Base-by-base conservation (phyloP, 2,888 invertebrate species). In the Camponotus fellah region DNA sequence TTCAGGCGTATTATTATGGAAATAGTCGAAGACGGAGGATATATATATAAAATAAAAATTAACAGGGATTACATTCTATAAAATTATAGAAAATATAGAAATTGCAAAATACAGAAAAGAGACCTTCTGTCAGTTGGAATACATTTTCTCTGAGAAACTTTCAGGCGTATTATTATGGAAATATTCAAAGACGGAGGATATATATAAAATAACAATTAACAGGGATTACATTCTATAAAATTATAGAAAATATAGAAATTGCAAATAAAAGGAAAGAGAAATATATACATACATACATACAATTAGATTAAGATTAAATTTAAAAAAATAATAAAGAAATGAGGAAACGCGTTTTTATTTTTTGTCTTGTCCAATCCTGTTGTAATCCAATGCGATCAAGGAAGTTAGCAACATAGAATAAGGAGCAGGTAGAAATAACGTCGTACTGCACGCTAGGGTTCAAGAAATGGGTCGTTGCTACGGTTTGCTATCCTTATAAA, bases 301-400 rank as follows among this genome's bases (percentile, higher is more conserved):
- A 9, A 26, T 17, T 40, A 40, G 14, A 21, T 53, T 37, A 72
- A 21, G 40, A 37, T 46, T 26, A 26, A 26, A 2, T 26, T 26
- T 26, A 9, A 40, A 58, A 12, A 14, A 9, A 40, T 37, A 37
- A 56, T 34, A 14, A 56, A 21, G 21, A 56, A 37, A 21, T 56
- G 40, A 17, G 49, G 6, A 56, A 71, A 12, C 12, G n/a, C 53
- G 3, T 69, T 53, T 34, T 71, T 71, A 21, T 71, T 71, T 71
- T 56, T 21, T 56, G 3, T 53, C 4, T 69, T 53, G 17, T 21
- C 32, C 32, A 17, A 3, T 10, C 8, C 34, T 53, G 21, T 37
- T 71, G 14, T 37, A 71, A 71, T 53, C n/a, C 34, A 56, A 34
- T 14, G 14, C 34, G 5, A n/a, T 53, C 49, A 53, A 71, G 56